Evolutionary conservation across 2,797 vertebrate species (phyloP).

Genomic region (Petrocephalus schoutedeni): DNA sequence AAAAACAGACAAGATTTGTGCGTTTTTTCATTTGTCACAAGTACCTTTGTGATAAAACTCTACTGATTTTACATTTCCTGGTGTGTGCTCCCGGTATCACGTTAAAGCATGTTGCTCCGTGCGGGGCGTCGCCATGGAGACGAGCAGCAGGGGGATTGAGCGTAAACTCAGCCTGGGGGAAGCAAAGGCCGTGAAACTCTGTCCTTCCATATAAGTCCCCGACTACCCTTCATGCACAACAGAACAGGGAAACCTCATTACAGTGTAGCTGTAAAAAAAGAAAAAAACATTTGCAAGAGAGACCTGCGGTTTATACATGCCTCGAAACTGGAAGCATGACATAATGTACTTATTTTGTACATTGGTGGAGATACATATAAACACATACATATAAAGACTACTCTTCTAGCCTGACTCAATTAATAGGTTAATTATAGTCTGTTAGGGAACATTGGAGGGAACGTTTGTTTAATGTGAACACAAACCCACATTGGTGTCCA

Average conservation of each 20-base stretch:
- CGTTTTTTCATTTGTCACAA: background rate
- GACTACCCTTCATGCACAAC: background rate
- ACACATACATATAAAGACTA: background rate
- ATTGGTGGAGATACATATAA: background rate
- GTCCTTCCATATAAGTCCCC: background rate
- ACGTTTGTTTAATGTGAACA: background rate
- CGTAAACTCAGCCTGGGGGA: background rate
- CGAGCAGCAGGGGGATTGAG: background rate
- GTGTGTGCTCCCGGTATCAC: background rate
- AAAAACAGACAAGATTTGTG: background rate
- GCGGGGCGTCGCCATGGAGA: background rate
- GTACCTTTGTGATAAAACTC: background rate
- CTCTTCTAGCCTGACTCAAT: background rate
- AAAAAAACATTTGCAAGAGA: background rate
- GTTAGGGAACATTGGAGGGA: background rate
- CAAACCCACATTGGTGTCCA: background rate
- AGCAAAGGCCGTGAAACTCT: background rate
- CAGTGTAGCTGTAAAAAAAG: background rate
- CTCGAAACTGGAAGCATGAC: background rate
- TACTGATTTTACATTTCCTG: background rate
- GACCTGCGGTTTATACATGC: background rate
- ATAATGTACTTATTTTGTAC: background rate
- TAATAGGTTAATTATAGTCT: background rate
- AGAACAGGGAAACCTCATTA: background rate
- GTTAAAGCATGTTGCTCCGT: background rate